Conservation (phyloP, 2,888 invertebrate species). For the Daptonema setosum region DNA sequence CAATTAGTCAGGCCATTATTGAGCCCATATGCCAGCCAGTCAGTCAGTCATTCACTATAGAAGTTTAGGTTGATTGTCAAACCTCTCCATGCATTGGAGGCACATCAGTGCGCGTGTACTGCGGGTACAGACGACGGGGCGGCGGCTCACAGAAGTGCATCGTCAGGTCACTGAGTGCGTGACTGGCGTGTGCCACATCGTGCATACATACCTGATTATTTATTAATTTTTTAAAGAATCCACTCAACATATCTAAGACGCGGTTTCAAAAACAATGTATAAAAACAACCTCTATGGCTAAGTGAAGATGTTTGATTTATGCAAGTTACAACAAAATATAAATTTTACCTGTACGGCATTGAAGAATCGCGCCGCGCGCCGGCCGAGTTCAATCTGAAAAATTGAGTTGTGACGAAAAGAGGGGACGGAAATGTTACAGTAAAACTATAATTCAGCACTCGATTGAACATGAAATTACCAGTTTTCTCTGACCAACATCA, state of each 20-base stretch:
- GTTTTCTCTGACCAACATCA: slow-evolving; percentile 26
- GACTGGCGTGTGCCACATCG: slow-evolving; percentile 63
- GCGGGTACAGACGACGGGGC: slow-evolving; percentile 40
- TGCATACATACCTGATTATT: slow-evolving; percentile 67
- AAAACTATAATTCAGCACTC: neutral
- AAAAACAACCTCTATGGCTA: too few relatives aligned
- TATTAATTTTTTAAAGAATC: too few relatives aligned
- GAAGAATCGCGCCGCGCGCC: slow-evolving; percentile 37
- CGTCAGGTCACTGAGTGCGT: slow-evolving; percentile 64
- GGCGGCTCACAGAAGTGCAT: slow-evolving; percentile 45
- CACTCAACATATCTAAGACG: too few relatives aligned
- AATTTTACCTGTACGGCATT: slow-evolving; percentile 52
- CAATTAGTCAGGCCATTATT: too few relatives aligned
- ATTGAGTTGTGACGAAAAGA: neutral
- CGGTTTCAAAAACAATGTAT: too few relatives aligned
- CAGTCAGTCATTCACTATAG: too few relatives aligned
- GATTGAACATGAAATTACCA: too few relatives aligned
- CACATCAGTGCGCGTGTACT: slow-evolving; percentile 10
- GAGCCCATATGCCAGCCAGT: too few relatives aligned
- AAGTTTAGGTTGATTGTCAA: too few relatives aligned
- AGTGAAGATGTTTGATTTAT: too few relatives aligned
- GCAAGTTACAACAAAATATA: too few relatives aligned
- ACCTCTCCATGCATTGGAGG: slow-evolving; percentile 6
- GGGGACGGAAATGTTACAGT: neutral
- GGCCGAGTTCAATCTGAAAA: slow-evolving; percentile 1